phyloP scores from a whole-genome alignment of 2,797 vertebrate species.

The Lacerta agilis region DNA sequence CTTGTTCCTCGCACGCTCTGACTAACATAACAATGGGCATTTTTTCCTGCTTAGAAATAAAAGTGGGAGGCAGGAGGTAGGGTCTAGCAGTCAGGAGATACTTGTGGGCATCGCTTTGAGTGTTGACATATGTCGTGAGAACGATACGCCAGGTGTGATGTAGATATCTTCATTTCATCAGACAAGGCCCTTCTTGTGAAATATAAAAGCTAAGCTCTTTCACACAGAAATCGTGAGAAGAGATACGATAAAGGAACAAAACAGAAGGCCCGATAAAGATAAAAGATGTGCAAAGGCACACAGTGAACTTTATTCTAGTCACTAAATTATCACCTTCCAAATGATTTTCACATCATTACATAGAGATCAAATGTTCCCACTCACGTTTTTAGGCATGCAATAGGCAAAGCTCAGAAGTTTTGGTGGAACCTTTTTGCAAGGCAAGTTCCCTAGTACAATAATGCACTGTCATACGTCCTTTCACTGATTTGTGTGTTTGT shows the following conservation, averaged over 20 bases:
- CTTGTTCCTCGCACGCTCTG: background rate
- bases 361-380: background rate
- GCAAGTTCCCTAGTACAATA: too few species aligned
- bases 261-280: background rate
- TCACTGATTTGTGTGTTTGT: too few species aligned
- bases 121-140: slow-evolving; percentile 5
- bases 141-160: background rate
- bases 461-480: too few species aligned
- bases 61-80: background rate
- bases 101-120: background rate
- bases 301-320: background rate
- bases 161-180: slow-evolving; percentile 46
- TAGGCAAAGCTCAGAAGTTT: background rate
- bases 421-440: background rate
- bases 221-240: slow-evolving; percentile 23
- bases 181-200: slow-evolving; percentile 44
- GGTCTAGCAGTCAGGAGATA: background rate
- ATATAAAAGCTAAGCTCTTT: slow-evolving; percentile 57
- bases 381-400: background rate
- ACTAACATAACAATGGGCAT: background rate
- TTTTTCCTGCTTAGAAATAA: background rate
- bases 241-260: background rate
- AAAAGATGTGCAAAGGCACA: slow-evolving; percentile 13
- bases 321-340: background rate
- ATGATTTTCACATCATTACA: background rate